Evolutionary conservation across 2,113 vertebrate species (phyloP).

Genomic region (Cyprinodon variegatus): DNA sequence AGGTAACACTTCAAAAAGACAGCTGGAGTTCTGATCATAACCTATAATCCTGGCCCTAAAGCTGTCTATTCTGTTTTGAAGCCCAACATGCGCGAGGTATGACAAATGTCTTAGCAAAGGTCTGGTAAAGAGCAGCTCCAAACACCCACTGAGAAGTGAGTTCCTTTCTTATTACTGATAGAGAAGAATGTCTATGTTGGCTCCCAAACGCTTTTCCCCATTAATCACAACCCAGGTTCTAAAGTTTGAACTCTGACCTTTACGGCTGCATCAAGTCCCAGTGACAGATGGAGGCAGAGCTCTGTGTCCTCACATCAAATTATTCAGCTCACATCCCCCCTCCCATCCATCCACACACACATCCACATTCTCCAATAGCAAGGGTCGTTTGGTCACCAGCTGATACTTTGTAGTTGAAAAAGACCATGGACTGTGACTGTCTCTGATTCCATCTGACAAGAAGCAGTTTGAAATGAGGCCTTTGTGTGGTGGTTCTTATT

Average conservation of each 20-base stretch:
- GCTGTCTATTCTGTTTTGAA: conserved; percentile 3
- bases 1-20: background rate
- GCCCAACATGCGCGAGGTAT: background rate
- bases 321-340: conserved; percentile 38
- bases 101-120: conserved; percentile 22
- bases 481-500: conserved; percentile 16
- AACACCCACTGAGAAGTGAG: conserved; percentile 27
- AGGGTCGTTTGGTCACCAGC: conserved; percentile 37
- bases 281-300: conserved; percentile 71
- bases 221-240: conserved; percentile 68
- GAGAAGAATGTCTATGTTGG: conserved; percentile 31
- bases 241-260: conserved; percentile 70
- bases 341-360: conserved; percentile 10
- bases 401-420: conserved; percentile 46
- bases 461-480: conserved; percentile 36
- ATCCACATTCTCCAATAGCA: conserved; percentile 44
- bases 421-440: conserved; percentile 3
- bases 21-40: background rate
- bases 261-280: conserved; percentile 58
- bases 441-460: conserved; percentile 26
- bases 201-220: conserved; percentile 56
- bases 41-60: background rate
- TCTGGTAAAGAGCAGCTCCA: conserved; percentile 29
- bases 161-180: conserved; percentile 1
- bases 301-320: conserved; percentile 61